A percentile compares a stretch with the other conserved stretches of the same genome.
phyloP scores from a whole-genome alignment of 2,797 vertebrate species.

The Gallirallus australis region DNA sequence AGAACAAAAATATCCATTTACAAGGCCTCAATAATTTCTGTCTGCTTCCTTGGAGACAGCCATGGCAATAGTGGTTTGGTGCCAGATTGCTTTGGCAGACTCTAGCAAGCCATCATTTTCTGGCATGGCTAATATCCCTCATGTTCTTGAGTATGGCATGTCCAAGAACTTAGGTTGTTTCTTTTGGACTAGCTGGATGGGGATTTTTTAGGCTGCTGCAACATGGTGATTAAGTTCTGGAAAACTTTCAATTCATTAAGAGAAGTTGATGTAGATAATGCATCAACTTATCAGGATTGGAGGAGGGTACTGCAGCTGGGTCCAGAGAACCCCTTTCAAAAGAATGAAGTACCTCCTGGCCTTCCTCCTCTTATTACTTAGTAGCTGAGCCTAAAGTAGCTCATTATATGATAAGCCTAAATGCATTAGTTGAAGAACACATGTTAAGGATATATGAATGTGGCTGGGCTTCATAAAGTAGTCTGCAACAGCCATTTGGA shows the following conservation, averaged over 20 bases:
- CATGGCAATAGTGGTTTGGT: neutral
- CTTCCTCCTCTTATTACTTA: neutral
- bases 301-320: neutral
- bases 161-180: neutral
- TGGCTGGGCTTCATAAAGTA: neutral
- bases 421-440: neutral
- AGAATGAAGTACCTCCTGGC: neutral
- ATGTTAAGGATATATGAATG: neutral
- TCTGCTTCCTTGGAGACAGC: slow-evolving; percentile 38
- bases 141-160: neutral
- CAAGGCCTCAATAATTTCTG: neutral
- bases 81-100: slow-evolving; percentile 35
- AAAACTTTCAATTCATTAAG: slow-evolving; percentile 21
- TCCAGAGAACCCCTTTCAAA: neutral
- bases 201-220: neutral
- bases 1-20: slow-evolving; percentile 39
- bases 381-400: neutral
- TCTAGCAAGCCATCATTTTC: neutral
- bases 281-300: neutral
- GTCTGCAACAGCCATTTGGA: neutral
- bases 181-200: neutral
- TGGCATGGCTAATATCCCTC: neutral
- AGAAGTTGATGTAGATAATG: neutral
- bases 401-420: neutral
- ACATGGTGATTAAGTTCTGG: neutral